Evolutionary conservation across 2,888 invertebrate genomes (phyloP), one percentile per base, ranked within the genome.

Genomic region (Drosophila mulleri): DNA sequence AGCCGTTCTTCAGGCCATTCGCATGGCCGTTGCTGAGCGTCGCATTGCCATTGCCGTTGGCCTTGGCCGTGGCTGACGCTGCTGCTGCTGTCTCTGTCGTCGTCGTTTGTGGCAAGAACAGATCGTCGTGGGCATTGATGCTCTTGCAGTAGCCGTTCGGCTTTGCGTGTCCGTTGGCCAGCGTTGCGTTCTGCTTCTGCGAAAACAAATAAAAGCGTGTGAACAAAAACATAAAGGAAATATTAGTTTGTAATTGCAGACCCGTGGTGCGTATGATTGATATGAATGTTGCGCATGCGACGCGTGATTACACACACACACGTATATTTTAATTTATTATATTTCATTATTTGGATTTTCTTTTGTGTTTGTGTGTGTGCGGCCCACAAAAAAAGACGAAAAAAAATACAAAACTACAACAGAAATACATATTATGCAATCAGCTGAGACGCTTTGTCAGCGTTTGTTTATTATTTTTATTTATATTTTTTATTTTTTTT

Each of bases 1-100:
- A 85, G 72, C 89, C 91, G 60, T 92, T 90, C 77, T 86, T 88
- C 32, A 83, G 61, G 35, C 91, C 90, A 67, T 91, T 90, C 52
- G 78, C 82, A 73, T 88, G 83, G 12, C 91, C 91, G 61, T 90
- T 91, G 71, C 66, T 59, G 11, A 78, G 70, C 58, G 79, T 48
- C 29, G 70, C 62, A 48, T 67, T 75, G 54, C 76, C 83, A 62
- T 82, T 88, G 65, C 70, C 72, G 48, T 71, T 72, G 18, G 77
- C 56, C 37, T 47, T 61, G 32, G 69, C 67, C 64, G 71, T 18
- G 56, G 16, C 57, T 26, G 75, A 44, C 41, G 73, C 75, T 18
- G 73, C 29, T 60, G n/a, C 61, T 37, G 16, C 57, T 23, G n/a
- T 60, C 32, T 71, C 76, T 23, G 66, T 66, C 50, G 64, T 72